Evolutionary conservation across 92 coral and sea anemone genomes (phyloP), one percentile per base, ranked within the genome.

Genomic region (Epizoanthus fatuus): DNA sequence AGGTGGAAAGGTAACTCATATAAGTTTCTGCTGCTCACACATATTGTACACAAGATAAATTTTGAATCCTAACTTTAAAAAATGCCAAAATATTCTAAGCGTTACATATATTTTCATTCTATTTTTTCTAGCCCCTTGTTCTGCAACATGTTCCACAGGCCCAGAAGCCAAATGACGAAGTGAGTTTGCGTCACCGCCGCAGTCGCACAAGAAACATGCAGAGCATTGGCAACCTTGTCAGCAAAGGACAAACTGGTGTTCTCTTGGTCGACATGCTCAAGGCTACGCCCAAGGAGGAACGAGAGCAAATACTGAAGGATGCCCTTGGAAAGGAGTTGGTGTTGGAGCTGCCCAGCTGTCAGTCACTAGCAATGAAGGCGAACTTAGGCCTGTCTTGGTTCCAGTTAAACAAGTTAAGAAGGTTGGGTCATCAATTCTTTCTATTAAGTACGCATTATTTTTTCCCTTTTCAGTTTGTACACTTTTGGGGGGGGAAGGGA

Each of bases 241-340:
- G 66, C 66, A 60, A 60, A 63, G 74, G 55, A 2, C 52, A 69
- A 69, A 69, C 74, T 0, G 15, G 8, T 15, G 5, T 69, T 37
- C 74, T 15, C 52, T 15, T 69, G 11, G 74, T 69, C 32, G 12
- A 12, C 10, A 69, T 69, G 25, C 54, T 69, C 15, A 69, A 39
- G 74, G 52, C 56, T 15, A 69, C 55, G 74, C 74, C 74, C 4
- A 40, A 69, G n/a, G 74, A 69, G 10, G 74, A 39, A 20, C 13
- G 74, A 22, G 29, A 40, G 12, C 42, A 16, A 42, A 39, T 69
- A 2, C 54, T 69, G 54, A 17, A 53, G 55, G 74, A 69, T 19
- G 54, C 74, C 49, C 74, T 40, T 69, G 74, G 74, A 29, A 69
- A 69, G 20, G 74, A 69, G 25, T 22, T 69, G 40, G 74, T 40